A percentile compares a stretch with the other conserved stretches of the same genome.
Evolutionary conservation across 2,113 vertebrate genomes (phyloP).

Genomic region (Nesoenas mayeri): DNA sequence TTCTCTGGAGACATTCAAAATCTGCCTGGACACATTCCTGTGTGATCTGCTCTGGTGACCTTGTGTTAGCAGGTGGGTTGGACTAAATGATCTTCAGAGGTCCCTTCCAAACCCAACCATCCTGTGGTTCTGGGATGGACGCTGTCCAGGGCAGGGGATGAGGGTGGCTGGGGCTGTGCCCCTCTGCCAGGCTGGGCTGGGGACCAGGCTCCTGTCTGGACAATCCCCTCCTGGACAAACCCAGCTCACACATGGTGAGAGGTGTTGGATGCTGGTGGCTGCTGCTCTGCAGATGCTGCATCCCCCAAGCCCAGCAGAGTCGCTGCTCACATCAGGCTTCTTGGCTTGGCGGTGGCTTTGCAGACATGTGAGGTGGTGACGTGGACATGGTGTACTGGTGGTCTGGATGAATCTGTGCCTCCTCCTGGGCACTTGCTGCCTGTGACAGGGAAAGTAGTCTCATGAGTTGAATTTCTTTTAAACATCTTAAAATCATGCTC

Average conservation of each 20-base stretch:
- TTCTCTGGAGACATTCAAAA: no score
- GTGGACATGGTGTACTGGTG: not conserved
- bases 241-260: accelerated
- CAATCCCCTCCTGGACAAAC: not conserved
- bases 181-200: not conserved
- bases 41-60: no score
- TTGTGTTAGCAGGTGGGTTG: no score
- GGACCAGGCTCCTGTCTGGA: not conserved
- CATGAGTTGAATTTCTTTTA: not conserved
- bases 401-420: accelerated
- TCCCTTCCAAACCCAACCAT: no score
- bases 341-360: not conserved
- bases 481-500: not conserved
- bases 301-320: accelerated
- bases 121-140: no score
- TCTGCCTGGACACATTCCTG: no score
- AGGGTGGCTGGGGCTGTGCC: not conserved
- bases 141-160: not conserved
- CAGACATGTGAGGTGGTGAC: accelerated
- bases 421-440: not conserved
- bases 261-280: accelerated
- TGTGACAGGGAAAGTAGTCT: not conserved
- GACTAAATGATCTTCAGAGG: no score
- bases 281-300: not conserved
- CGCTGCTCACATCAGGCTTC: not conserved